Conservation (phyloP, 2,888 invertebrate species). For the Odontomyia ornata region DNA sequence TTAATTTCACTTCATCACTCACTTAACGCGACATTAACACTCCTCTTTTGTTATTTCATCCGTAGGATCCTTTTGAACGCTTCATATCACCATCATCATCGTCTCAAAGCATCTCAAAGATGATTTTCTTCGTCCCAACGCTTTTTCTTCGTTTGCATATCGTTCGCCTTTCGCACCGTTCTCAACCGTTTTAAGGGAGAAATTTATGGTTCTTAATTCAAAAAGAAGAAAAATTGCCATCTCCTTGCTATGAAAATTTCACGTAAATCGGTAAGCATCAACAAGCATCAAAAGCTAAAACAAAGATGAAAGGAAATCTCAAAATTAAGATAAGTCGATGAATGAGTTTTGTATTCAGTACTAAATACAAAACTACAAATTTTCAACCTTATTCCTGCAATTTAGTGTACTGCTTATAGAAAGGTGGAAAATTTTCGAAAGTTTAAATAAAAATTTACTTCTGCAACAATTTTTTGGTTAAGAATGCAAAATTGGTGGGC, state of each 20-base stretch:
- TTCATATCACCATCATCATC: neutral
- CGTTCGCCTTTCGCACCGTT: neutral
- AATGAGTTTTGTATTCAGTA: neutral
- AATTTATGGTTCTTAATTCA: slow-evolving; percentile 13
- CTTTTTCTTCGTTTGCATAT: neutral
- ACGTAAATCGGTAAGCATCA: neutral
- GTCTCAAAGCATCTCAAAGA: neutral
- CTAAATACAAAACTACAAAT: neutral
- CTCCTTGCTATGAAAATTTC: neutral
- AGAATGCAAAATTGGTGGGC: neutral
- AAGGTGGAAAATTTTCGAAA: neutral
- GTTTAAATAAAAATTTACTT: neutral
- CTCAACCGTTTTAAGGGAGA: neutral
- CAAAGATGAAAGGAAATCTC: neutral
- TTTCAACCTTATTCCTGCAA: neutral
- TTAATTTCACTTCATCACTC: slow-evolving; percentile 35
- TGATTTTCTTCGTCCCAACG: neutral
- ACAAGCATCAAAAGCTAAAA: neutral
- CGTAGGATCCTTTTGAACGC: slow-evolving; percentile 24
- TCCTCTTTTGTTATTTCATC: slow-evolving; percentile 30
- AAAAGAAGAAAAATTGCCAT: slow-evolving; percentile 4
- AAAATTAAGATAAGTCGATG: neutral
- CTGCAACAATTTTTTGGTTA: neutral
- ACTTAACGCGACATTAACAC: slow-evolving; percentile 41
- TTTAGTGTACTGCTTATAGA: neutral